phyloP scores from a whole-genome alignment of 2,888 invertebrate genomes.

The Phymatocera aterrima region DNA sequence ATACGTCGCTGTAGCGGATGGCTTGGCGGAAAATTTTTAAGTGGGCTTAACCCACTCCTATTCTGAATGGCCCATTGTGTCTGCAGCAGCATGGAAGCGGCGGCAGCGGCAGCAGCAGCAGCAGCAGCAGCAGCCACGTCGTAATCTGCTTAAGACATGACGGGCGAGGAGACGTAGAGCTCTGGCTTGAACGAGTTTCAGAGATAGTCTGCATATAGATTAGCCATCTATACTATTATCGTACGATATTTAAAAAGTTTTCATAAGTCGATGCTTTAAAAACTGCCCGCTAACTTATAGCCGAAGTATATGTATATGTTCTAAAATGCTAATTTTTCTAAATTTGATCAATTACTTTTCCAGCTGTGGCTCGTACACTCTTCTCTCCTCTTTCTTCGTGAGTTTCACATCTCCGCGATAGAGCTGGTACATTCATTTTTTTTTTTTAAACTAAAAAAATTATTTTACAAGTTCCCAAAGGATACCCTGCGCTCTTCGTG shows the following conservation, averaged over 20 bases:
- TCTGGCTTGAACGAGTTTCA: not conserved
- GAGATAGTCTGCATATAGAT: not conserved
- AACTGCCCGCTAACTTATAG: not conserved
- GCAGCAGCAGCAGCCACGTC: no score
- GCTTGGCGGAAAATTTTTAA: not conserved
- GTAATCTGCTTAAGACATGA: not conserved
- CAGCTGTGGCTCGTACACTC: not conserved
- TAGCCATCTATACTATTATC: not conserved
- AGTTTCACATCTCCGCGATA: not conserved
- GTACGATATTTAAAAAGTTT: slow-evolving; percentile 16
- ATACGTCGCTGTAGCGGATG: not conserved
- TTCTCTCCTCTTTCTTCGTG: not conserved
- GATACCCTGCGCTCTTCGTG: no score
- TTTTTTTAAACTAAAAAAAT: no score
- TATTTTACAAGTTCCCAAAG: no score
- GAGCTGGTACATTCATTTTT: no score
- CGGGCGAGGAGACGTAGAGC: not conserved
- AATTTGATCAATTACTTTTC: slow-evolving; percentile 18
- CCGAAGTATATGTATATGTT: no score
- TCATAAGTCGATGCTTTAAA: not conserved
- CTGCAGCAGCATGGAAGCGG: no score
- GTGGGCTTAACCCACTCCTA: not conserved
- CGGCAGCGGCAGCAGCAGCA: no score
- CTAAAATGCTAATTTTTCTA: not conserved
- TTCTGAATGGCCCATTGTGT: not conserved